These are phyloP conservation scores for Henricia sp. DNA, from an alignment of 53 echinoderm and acorn worm genomes.

Conservation along the genomic window DNA sequence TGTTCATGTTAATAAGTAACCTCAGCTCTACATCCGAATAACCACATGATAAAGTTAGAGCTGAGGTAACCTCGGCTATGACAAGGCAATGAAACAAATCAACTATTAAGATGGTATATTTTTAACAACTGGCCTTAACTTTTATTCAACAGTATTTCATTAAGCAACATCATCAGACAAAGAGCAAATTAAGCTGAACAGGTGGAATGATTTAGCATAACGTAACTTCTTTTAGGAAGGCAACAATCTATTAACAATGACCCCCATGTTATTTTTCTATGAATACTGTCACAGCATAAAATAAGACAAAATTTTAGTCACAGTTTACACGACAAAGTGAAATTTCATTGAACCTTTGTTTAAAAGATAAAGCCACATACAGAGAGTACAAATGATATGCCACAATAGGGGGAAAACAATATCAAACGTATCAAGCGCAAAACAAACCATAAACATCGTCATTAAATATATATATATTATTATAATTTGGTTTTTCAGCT, in stretches of 20 bases:
- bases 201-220: background rate
- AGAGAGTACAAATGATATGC: conserved; percentile 8
- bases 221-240: background rate
- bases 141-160: conserved; percentile 6
- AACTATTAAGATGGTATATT: background rate
- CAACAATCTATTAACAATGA: background rate
- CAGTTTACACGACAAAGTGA: background rate
- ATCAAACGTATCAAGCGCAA: conserved; percentile 21
- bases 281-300: conserved; percentile 2
- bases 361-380: background rate
- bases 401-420: background rate
- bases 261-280: background rate
- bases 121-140: conserved; percentile 2
- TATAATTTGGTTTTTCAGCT: conserved; percentile 33
- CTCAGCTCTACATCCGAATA: too few relatives aligned
- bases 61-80: too few relatives aligned
- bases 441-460: background rate
- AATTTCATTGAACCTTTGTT: background rate
- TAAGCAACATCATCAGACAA: background rate
- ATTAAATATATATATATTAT: conserved; percentile 25
- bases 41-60: too few relatives aligned
- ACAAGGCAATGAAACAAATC: background rate
- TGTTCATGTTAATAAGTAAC: too few relatives aligned
- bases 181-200: background rate
- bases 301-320: background rate